Percentiles rank a stretch among this genome's conserved stretches.
phyloP scores from a whole-genome alignment of 2,888 invertebrate species.

The Azorinus chamasolen region DNA sequence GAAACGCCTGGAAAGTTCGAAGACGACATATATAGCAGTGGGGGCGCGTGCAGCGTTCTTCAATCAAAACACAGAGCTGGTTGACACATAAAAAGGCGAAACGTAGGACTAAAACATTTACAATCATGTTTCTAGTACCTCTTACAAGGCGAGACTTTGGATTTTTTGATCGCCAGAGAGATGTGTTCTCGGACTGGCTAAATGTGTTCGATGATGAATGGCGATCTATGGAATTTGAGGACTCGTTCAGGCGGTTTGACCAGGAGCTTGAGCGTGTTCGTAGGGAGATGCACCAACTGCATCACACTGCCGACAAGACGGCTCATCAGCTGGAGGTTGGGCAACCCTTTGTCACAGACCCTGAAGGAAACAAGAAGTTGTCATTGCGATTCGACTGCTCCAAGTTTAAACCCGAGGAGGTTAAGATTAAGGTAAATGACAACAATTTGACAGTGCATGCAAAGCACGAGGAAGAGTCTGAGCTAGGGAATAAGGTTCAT shows the following conservation, averaged over 20 bases:
- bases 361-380: conserved; percentile 1
- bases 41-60: no score
- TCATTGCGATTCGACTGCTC: neutral
- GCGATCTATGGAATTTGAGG: neutral
- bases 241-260: neutral
- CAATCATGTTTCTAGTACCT: no score
- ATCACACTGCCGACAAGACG: neutral
- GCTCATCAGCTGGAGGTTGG: neutral
- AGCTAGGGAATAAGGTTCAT: neutral
- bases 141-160: neutral
- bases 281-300: neutral
- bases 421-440: neutral
- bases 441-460: neutral
- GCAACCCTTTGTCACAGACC: neutral
- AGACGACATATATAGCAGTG: no score
- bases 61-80: no score
- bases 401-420: neutral
- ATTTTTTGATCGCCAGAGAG: neutral
- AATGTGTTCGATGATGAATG: neutral
- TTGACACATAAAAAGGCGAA: no score
- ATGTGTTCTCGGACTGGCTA: neutral
- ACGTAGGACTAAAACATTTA: no score
- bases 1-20: no score
- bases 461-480: neutral
- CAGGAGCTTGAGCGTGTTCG: conserved; percentile 1